These are phyloP conservation scores for Diadophis punctatus DNA, from an alignment of 2,113 vertebrate genomes.

Conservation along the genomic window DNA sequence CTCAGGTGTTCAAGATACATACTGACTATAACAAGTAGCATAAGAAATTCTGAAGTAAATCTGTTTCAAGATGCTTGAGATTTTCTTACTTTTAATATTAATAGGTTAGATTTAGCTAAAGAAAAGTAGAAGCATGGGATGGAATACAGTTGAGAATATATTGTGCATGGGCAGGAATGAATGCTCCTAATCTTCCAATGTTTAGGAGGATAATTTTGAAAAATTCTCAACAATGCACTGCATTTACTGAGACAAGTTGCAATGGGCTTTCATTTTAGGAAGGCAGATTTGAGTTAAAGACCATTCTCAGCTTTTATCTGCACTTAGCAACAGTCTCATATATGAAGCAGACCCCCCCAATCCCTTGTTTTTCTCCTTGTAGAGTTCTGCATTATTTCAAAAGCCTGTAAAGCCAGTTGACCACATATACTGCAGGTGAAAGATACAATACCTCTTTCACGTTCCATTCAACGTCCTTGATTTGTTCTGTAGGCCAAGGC, in stretches of 20 bases:
- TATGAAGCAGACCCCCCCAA: background rate
- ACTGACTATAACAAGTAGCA: background rate
- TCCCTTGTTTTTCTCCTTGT: background rate
- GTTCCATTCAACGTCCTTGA: background rate
- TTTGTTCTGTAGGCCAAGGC: background rate
- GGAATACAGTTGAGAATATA: background rate
- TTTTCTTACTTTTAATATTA: background rate
- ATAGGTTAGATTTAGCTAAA: background rate
- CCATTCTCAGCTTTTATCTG: background rate
- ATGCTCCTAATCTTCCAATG: background rate
- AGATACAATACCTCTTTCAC: background rate
- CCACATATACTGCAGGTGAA: background rate
- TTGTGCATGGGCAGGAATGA: background rate
- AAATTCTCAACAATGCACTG: background rate
- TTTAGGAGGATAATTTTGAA: background rate
- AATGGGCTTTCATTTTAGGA: background rate
- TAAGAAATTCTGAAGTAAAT: background rate
- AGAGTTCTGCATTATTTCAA: background rate
- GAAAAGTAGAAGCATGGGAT: background rate
- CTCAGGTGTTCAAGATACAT: background rate
- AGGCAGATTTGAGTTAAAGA: conserved; percentile 3
- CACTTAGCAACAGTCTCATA: background rate
- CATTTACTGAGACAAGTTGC: background rate
- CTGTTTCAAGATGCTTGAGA: background rate
- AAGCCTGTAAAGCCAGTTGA: background rate